Conservation (phyloP, 2,113 vertebrate genomes). For the Rhinichthys klamathensis region DNA sequence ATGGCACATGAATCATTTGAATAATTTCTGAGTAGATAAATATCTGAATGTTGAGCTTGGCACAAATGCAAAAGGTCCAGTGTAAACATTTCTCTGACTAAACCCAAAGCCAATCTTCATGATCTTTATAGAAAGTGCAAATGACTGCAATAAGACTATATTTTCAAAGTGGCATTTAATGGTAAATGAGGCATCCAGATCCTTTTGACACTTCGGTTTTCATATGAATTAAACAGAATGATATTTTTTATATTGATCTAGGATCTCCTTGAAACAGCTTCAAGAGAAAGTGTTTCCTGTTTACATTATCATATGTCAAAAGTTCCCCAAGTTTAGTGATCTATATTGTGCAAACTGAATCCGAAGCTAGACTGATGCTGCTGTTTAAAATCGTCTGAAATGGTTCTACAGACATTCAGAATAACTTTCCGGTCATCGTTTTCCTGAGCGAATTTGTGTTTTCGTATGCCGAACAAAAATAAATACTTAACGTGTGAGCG, state of each 20-base stretch:
- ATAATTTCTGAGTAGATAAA: slow-evolving; percentile 18
- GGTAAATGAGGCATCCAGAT: not conserved
- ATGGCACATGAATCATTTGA: slow-evolving; percentile 21
- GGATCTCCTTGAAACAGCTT: slow-evolving; percentile 8
- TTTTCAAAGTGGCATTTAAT: not conserved
- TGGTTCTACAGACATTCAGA: not conserved
- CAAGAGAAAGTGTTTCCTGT: slow-evolving; percentile 30
- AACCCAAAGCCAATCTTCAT: not conserved
- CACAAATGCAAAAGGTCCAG: not conserved
- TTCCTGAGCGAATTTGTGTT: not conserved
- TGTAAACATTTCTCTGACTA: slow-evolving; percentile 4
- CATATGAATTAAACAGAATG: not conserved
- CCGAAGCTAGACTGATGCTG: not conserved
- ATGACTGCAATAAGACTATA: not conserved
- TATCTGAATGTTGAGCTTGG: slow-evolving; percentile 2
- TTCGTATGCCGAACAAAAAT: not conserved
- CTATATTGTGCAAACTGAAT: not conserved
- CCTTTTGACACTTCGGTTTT: not conserved
- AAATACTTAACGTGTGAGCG: not conserved
- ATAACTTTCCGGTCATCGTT: not conserved
- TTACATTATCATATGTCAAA: slow-evolving; percentile 12
- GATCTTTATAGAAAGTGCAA: not conserved
- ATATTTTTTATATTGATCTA: not conserved
- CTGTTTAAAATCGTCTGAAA: not conserved
- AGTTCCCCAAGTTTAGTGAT: not conserved